A percentile compares a stretch with the other conserved stretches of the same genome.
Evolutionary conservation across 2,113 vertebrate genomes (phyloP).

Genomic region (Eretmochelys imbricata): DNA sequence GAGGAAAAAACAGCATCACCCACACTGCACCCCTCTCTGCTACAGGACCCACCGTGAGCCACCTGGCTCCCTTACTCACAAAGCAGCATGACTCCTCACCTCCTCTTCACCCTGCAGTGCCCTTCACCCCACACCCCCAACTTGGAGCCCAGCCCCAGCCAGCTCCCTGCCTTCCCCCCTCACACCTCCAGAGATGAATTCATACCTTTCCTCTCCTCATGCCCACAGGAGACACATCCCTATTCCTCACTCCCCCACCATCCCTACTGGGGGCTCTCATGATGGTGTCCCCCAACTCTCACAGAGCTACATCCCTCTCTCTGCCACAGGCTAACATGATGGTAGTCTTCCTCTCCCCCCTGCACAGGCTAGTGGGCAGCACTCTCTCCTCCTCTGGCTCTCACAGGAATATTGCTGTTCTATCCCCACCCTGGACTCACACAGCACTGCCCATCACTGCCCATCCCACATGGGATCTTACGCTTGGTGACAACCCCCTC

Average conservation of each 20-base stretch:
- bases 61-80: neutral
- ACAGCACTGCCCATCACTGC: neutral
- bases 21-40: neutral
- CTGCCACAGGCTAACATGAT: neutral
- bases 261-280: neutral
- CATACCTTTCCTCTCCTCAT: neutral
- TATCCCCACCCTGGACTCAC: neutral
- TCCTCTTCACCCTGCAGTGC: neutral
- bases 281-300: neutral
- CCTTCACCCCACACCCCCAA: neutral
- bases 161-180: neutral
- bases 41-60: neutral
- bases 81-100: neutral
- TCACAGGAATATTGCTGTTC: neutral
- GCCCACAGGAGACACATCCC: neutral
- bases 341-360: neutral
- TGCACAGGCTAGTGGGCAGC: neutral
- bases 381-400: neutral
- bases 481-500: constrained; percentile 94
- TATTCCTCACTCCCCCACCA: neutral
- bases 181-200: neutral
- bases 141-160: neutral
- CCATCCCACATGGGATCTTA: constrained; percentile 33
- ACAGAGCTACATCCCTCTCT: neutral
- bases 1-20: neutral